Evolutionary conservation across 2,888 invertebrate genomes (phyloP), one percentile per base, ranked within the genome.

Genomic region (Cantharis rustica): DNA sequence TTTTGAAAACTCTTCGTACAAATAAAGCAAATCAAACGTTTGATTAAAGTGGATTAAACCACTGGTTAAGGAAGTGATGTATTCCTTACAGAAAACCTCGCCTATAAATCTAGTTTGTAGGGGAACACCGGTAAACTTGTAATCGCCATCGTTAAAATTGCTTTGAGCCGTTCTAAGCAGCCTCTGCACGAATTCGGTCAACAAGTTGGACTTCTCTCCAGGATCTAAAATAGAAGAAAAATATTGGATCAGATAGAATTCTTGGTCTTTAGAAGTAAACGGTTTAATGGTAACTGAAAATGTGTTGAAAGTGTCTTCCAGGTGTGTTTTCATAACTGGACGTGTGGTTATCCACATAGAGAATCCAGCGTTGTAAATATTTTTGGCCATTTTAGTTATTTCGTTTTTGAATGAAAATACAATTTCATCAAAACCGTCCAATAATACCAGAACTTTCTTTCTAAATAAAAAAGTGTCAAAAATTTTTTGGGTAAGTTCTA

Each of bases 371-470:
- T 71, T 9, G 31, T 17, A 13, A 15, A 74, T 10, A 2, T n/a
- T 11, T 3, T 16, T 15, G 1, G 61, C 61, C 66, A 74, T 47
- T 5, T 10, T 7, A 3, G 70, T 64, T n/a, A 74, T 20, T 61
- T 61, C 27, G 10, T 16, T 17, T 11, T 64, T 62, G 15, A 13
- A 70, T 16, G 17, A n/a, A n/a, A 68, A 16, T 3, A 61, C 23
- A 61, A 74, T 71, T 63, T 74, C 74, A 17, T 74, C 74, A 20
- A 64, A 74, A 20, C 74, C 74, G 11, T 74, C 74, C 3, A 74
- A 23, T 5, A 74, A 64, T 5, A 74, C 2, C 11, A 74, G 15
- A 4, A 74, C 62, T 10, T n/a, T 16, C 10, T 70, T 74, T 13
- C 9, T n/a, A 1, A 63, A 10, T 63, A 74, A 26, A 63, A 71